A percentile compares a stretch with the other conserved stretches of the same genome.
phyloP scores from a whole-genome alignment of 2,888 invertebrate genomes.

The Monoplex corrugatus region DNA sequence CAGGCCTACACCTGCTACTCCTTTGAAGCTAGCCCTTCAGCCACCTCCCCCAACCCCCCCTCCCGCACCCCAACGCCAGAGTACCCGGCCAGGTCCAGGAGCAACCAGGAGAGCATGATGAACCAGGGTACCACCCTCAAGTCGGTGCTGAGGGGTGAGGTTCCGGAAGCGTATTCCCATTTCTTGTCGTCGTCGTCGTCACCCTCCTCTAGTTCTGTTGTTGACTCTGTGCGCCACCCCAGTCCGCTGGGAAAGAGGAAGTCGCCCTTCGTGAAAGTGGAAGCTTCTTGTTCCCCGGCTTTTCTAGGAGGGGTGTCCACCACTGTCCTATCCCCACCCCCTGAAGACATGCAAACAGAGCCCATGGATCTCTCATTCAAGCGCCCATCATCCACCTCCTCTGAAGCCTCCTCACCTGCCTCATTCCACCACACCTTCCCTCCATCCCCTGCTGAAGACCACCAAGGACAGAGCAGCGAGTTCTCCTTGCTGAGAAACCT shows the following conservation, averaged over 20 bases:
- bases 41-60: slow-evolving; percentile 51
- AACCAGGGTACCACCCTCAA: slow-evolving; percentile 23
- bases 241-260: slow-evolving; percentile 22
- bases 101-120: slow-evolving; percentile 41
- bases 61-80: slow-evolving; percentile 45
- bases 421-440: slow-evolving; percentile 55
- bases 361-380: slow-evolving; percentile 73
- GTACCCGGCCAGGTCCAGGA: slow-evolving; percentile 16
- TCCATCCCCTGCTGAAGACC: slow-evolving; percentile 58
- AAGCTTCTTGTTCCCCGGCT: slow-evolving; percentile 8
- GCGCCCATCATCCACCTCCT: slow-evolving; percentile 46
- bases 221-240: not conserved
- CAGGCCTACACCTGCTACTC: slow-evolving; percentile 60
- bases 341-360: slow-evolving; percentile 64
- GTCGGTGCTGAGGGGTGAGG: slow-evolving; percentile 66
- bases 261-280: slow-evolving; percentile 46
- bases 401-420: slow-evolving; percentile 48
- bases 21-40: slow-evolving; percentile 53
- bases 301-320: not conserved
- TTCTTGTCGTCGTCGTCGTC: slow-evolving; percentile 58
- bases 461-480: slow-evolving; percentile 60
- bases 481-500: slow-evolving; percentile 65
- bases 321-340: slow-evolving; percentile 49
- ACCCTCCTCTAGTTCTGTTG: not conserved
- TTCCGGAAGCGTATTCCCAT: slow-evolving; percentile 74